These are phyloP conservation scores for Actias luna DNA, from an alignment of 2,888 invertebrate genomes.

Conservation along the genomic window DNA sequence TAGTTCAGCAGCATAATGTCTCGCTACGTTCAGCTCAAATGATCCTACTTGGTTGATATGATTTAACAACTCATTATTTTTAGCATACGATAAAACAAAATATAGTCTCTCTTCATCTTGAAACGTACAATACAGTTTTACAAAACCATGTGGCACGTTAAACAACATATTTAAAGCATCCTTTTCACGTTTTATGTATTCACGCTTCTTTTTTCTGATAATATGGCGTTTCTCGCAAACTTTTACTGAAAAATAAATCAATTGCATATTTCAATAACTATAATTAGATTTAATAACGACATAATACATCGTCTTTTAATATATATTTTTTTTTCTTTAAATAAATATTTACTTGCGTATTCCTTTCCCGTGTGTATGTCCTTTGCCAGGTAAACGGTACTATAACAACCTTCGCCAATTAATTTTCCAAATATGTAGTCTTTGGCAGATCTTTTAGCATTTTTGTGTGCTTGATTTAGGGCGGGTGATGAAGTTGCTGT, in stretches of 20 bases:
- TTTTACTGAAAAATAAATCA: slow-evolving; percentile 88
- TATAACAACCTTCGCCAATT: slow-evolving; percentile 98
- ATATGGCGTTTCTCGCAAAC: slow-evolving; percentile 98
- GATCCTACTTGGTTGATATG: slow-evolving; percentile 95
- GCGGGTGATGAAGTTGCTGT: slow-evolving; percentile 66
- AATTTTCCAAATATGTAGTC: slow-evolving; percentile 98
- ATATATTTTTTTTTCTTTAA: not conserved
- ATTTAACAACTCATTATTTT: slow-evolving; percentile 95
- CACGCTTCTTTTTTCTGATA: slow-evolving; percentile 94
- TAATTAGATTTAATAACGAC: too few species aligned
- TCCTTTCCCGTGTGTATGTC: slow-evolving; percentile 94
- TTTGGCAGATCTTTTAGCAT: slow-evolving; percentile 87
- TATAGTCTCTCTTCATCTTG: slow-evolving; percentile 96
- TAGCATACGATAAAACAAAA: slow-evolving; percentile 97
- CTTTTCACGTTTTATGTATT: slow-evolving; percentile 96
- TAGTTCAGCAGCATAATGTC: slow-evolving; percentile 97
- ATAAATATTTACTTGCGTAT: slow-evolving; percentile 92
- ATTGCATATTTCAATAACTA: not conserved
- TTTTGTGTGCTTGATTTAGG: slow-evolving; percentile 61
- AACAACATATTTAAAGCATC: slow-evolving; percentile 94
- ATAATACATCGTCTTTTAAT: not conserved
- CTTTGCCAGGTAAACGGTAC: slow-evolving; percentile 96
- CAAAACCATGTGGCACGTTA: slow-evolving; percentile 92
- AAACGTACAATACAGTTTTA: slow-evolving; percentile 97
- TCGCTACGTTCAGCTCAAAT: slow-evolving; percentile 93